Evolutionary conservation across 2,888 invertebrate species (phyloP), one percentile per base, ranked within the genome.

Genomic region (Encarsia formosa): DNA sequence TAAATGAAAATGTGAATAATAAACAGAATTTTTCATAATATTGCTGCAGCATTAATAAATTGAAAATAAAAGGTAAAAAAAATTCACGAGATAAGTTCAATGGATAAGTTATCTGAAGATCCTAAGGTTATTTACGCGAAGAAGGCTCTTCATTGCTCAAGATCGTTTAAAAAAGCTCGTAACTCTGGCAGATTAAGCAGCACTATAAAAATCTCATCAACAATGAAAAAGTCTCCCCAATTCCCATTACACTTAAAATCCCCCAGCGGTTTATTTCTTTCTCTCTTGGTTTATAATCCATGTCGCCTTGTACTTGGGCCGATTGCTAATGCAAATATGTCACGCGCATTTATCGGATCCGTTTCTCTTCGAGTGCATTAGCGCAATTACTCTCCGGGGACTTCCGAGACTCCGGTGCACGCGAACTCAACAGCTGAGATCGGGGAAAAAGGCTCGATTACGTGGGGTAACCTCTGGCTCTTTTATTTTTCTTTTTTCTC

Each of bases 311-410:
- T 32, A 32, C 42, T 39, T 46, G 45, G 44, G 43, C 52, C 60
- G 56, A 58, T 60, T 49, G 56, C 55, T 57, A 61, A 59, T 59
- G 58, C 56, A 62, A 62, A 57, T 58, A 58, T 56, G 58, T 53
- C 56, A 45, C 56, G 49, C 55, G 58, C 59, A 59, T 61, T 62
- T 59, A 59, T 62, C 58, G 55, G 47, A 31, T 13, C 43, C 49
- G 53, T 49, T 59, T 52, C 56, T 43, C 56, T 43, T 31, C 44
- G 41, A 57, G 56, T 61, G 59, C 61, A 62, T 62, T 61, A 61
- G 56, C 50, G 57, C 59, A 59, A 61, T 61, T 62, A 59, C 60
- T 61, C 57, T 18, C 38, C n/a, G n/a, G n/a, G 54, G 52, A 56
- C 22, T 52, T 52, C 24, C 26, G 35, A 44, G 49, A 37, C 45